Evolutionary conservation across 2,113 vertebrate genomes (phyloP), one percentile per base, ranked within the genome.

Genomic region (Petrocephalus microphthalmus): DNA sequence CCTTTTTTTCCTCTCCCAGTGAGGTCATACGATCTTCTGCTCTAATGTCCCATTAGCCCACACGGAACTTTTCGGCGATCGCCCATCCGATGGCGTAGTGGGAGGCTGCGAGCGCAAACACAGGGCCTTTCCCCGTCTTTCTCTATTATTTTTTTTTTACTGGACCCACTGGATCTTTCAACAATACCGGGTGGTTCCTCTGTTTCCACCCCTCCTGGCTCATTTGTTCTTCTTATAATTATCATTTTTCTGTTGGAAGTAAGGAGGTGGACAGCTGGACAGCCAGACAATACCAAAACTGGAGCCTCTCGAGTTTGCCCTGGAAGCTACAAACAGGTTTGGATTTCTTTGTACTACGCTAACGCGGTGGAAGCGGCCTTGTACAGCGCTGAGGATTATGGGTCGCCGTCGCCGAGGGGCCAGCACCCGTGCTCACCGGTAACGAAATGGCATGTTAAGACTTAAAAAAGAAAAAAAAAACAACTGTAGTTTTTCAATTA

Each of bases 391-490:
- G 71, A 91, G 92, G 94, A 94, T 94, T 93, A 93, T 90, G 94
- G 95, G 96, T 95, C 96, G 96, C 95, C 95, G 96, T 95, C 95
- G 95, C 95, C 93, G 95, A 96, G 86, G 15, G 86, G 88, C 89
- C 87, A 89, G 87, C 87, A 85, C 64, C 82, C 87, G 90, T 91
- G 89, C 91, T 91, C 88, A 56, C 87, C 88, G 86, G 67, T 90
- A 90, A 83, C 33, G 87, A 89, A 90, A 91, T 2, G 91, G 91
- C 90, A 90, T 92, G 67, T 87, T 88, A 60, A 90, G 94, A 92
- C 91, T 91, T 87, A 86, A 57, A 85, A 85, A 25, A 8, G 11
- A 85, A 85, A 82, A 88, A 88, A 88, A 85, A 85, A 82, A 88
- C 87, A 88, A 78, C 53, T 57, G 52, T 89, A 88, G 88, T 87